These are phyloP conservation scores for Pseudanteris insignis DNA, from an alignment of 2,888 invertebrate genomes.

Conservation along the genomic window DNA sequence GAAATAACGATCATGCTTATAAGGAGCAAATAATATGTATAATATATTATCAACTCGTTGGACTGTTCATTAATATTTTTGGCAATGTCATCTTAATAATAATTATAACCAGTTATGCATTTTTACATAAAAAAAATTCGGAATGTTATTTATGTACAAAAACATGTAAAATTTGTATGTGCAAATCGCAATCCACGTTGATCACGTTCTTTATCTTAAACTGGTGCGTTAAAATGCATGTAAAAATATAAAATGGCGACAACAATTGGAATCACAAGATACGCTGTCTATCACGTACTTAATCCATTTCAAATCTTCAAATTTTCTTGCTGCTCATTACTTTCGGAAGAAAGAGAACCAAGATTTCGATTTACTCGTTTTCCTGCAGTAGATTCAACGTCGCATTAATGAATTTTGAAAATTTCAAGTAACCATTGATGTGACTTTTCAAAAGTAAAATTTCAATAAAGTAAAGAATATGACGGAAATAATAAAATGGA, in stretches of 20 bases:
- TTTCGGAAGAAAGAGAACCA: constrained; percentile 34
- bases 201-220: background rate
- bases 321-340: constrained; percentile 4
- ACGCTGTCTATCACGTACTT: background rate
- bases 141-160: constrained; percentile 20
- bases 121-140: constrained; percentile 7
- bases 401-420: too few relatives aligned
- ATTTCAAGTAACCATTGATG: too few relatives aligned
- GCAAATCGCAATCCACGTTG: background rate
- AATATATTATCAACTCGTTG: too few relatives aligned
- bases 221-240: constrained; percentile 2
- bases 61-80: constrained; percentile 2
- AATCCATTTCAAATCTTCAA: background rate
- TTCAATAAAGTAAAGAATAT: too few relatives aligned
- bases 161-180: constrained; percentile 5
- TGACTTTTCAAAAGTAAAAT: too few relatives aligned
- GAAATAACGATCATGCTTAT: too few relatives aligned
- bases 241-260: constrained; percentile 18
- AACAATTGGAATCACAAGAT: background rate
- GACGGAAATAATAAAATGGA: too few relatives aligned
- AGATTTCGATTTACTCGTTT: constrained; percentile 23
- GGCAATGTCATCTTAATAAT: background rate
- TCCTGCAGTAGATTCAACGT: constrained; percentile 16
- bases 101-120: background rate
- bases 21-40: too few relatives aligned